These are phyloP conservation scores for Arothron firmamentum DNA, from an alignment of 2,113 vertebrate genomes.

Conservation along the genomic window DNA sequence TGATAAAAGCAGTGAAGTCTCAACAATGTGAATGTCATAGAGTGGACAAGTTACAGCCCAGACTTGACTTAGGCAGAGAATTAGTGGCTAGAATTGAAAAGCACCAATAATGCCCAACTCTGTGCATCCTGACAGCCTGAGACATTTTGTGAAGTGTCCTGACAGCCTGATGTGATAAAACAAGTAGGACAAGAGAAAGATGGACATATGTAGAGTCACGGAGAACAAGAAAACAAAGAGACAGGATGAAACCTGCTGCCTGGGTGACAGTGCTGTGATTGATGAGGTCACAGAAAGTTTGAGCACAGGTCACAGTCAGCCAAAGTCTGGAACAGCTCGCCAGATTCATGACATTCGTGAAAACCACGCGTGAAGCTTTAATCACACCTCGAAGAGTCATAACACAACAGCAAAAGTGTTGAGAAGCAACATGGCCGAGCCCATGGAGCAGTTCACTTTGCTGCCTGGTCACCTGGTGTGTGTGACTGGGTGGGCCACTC, in stretches of 20 bases:
- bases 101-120: too few species aligned
- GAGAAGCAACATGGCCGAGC: neutral
- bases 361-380: too few species aligned
- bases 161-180: constrained; percentile 9
- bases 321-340: constrained; percentile 41
- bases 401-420: neutral
- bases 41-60: too few species aligned
- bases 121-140: too few species aligned
- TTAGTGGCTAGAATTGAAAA: too few species aligned
- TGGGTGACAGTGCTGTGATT: constrained; percentile 65
- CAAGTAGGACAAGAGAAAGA: constrained; percentile 26
- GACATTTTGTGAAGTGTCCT: constrained; percentile 3
- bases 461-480: too few species aligned
- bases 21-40: too few species aligned
- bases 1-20: too few species aligned
- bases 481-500: constrained; percentile 37
- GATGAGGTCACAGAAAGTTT: constrained; percentile 73
- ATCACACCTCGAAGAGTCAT: too few species aligned
- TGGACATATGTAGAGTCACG: constrained; percentile 23
- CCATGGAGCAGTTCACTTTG: too few species aligned
- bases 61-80: too few species aligned
- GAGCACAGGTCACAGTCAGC: constrained; percentile 64
- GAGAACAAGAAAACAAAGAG: constrained; percentile 44
- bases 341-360: too few species aligned
- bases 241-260: constrained; percentile 56